These are phyloP conservation scores for Myxocyprinus asiaticus DNA, from an alignment of 2,113 vertebrate species.

Conservation along the genomic window DNA sequence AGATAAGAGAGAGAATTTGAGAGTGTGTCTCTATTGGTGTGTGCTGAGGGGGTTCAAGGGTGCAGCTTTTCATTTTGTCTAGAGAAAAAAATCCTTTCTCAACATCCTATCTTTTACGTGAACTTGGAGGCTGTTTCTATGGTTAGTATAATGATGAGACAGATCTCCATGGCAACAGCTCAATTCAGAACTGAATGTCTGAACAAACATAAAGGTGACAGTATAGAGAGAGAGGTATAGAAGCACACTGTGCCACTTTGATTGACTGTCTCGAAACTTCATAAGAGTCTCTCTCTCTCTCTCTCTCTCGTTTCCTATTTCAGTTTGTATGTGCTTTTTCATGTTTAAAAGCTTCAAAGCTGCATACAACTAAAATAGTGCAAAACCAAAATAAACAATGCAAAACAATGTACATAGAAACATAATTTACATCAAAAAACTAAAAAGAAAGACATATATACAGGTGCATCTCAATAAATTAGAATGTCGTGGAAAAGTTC, in stretches of 20 bases:
- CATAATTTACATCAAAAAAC: too few species aligned
- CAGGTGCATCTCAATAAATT: too few species aligned
- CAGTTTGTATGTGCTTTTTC: too few species aligned
- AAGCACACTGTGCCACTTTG: background rate
- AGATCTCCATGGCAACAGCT: conserved; percentile 67
- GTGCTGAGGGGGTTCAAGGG: conserved; percentile 54
- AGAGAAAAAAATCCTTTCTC: conserved; percentile 15
- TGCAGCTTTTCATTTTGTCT: conserved; percentile 54
- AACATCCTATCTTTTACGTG: conserved; percentile 29
- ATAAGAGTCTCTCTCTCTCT: background rate
- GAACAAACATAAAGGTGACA: conserved; percentile 44
- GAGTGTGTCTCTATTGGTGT: background rate
- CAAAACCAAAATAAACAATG: too few species aligned
- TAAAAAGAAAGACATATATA: too few species aligned
- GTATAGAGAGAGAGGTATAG: background rate
- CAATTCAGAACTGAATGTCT: conserved; percentile 48
- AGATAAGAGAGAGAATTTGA: background rate
- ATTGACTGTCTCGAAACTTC: conserved; percentile 37
- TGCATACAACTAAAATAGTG: too few species aligned
- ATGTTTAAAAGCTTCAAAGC: too few species aligned
- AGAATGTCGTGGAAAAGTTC: too few species aligned
- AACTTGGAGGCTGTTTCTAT: conserved; percentile 64
- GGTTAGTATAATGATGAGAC: conserved; percentile 62
- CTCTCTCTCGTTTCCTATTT: too few species aligned
- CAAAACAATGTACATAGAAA: too few species aligned